Base-by-base conservation (phyloP, 37 sponge, comb jelly and placozoan species). In the Ianthella basta region DNA sequence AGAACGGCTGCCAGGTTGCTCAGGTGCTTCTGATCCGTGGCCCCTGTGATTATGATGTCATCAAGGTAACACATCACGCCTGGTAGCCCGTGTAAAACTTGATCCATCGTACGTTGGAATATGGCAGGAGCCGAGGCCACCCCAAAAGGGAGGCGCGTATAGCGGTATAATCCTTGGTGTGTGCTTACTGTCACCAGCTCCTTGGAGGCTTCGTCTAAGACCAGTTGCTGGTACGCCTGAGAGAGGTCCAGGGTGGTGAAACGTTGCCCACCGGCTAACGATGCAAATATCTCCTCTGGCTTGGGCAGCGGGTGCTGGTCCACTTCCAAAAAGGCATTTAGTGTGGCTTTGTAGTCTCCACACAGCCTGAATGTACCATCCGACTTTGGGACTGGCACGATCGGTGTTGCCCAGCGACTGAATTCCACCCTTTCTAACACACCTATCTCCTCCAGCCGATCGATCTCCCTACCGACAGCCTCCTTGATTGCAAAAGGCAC, bases 311-410 rank as follows among this genome's bases (percentile, higher is more conserved):
- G 87, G 27, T 87, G 80, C 40, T 73, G 69, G 40, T 87, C 87
- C 0, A 70, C 60, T 0, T 53, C 73, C 8, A 81, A 40, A 12
- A 6, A 10, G 1, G 60, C 23, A 56, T 82, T 81, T 20, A 83
- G 27, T 5, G 88, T 88, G 41, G 63, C 82, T 44, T 87, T 87
- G 57, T 79, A 86, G 86, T 86, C 86, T 0, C 79, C 85, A 85
- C 85, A 85, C 13, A 85, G 0, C 29, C 79, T 37, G n/a, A 79
- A 24, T 15, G 4, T 55, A 8, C 80, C 80, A 32, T 79, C 30
- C 13, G 4, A 13, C 56, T 79, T 79, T 6, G 56, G 55, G 6
- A 79, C 80, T 13, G 80, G 55, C 25, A 87, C 87, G 4, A 87
- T 38, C 10, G 87, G 87, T 0, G 82, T 72, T 20, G 87, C 87